Base-by-base conservation (phyloP, 2,888 invertebrate genomes). In the Hofmannophila pseudospretella region DNA sequence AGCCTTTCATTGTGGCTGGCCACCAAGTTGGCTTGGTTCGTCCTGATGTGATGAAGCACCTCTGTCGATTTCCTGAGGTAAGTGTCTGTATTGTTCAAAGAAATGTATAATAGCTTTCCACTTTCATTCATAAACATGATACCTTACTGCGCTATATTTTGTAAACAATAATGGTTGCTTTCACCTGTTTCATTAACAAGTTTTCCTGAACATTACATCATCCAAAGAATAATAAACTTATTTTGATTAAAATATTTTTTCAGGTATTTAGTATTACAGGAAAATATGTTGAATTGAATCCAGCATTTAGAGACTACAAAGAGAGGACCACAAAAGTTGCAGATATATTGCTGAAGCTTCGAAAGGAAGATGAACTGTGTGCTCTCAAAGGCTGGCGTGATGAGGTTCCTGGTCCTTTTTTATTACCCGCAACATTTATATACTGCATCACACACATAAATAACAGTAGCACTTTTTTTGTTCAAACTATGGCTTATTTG, bases 301-400 rank as follows among this genome's bases (percentile, higher is more conserved):
- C 96, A 51, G 94, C 95, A 36, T 95, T 96, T 70, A 89, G 94
- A 62, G 94, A 95, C 62, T 96, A 96, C 67, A 90, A 92, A 49
- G 94, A 95, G 62, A 89, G 96, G 54, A 94, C 94, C 43, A 88
- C 89, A 36, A 90, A 91, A 64, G 89, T 97, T 31, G 95, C 95
- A 49, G 89, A 91, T 69, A 93, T 97, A 41, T 87, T 98, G 57
- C 89, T 90, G 54, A 91, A 93, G 67, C 88, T 96, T 65, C 89
- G 93, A 43, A 90, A 89, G 45, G 91, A 94, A 55, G 92, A 93
- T 61, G 89, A 91, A 52, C 94, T 96, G 67, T 88, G 93, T 47
- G 93, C 97, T 28, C 82, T 96, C 5, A 92, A 93, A 66, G 97
- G 97, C 10, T 98, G 97, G 97, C 89, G 97, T 67, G 94, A 97